Conservation (phyloP, 2,113 vertebrate species). For the Phylloscopus trochilus region DNA sequence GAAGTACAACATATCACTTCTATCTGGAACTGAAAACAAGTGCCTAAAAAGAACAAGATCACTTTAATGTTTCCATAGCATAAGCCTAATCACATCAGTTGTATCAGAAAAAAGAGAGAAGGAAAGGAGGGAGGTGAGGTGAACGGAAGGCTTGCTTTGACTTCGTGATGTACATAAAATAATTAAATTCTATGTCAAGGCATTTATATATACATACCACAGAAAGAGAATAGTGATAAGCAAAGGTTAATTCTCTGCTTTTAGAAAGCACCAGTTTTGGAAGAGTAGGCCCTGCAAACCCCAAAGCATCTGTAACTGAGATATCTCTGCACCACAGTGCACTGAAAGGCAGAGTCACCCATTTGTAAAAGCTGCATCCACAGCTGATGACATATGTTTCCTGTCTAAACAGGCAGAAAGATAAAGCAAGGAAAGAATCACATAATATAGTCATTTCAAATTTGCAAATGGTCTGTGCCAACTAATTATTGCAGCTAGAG, state of each 20-base stretch:
- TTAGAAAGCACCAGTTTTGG: not conserved
- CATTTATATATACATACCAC: not conserved
- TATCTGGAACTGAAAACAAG: not conserved
- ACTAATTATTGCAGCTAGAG: not conserved
- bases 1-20: not conserved
- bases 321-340: not conserved
- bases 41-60: not conserved
- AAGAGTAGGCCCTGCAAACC: not conserved
- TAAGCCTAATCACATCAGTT: not conserved
- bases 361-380: not conserved
- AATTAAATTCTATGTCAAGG: not conserved
- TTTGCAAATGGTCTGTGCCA: not conserved
- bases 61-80: not conserved
- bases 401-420: not conserved
- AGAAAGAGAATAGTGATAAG: not conserved
- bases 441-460: not conserved
- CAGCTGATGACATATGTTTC: not conserved
- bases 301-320: not conserved
- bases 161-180: not conserved
- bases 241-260: not conserved
- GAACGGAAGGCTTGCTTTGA: not conserved
- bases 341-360: not conserved
- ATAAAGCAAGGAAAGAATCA: not conserved
- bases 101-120: not conserved
- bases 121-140: not conserved